Evolutionary conservation across 2,888 invertebrate genomes (phyloP), one percentile per base, ranked within the genome.

Genomic region (Suillia variegata): DNA sequence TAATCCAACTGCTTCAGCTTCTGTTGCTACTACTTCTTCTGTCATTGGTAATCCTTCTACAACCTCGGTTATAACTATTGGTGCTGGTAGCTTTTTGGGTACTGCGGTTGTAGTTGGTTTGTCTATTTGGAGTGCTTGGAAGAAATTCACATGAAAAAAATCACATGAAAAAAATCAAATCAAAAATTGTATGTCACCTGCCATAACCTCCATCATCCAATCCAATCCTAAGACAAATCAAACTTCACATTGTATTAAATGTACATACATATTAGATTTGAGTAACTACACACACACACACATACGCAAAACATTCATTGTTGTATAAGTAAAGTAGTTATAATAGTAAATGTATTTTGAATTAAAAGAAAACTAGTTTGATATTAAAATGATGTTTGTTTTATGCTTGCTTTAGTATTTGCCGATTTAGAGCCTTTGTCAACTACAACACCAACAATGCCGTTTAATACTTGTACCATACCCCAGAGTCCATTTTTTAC

Each of bases 41-140:
- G 18, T 8, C 18, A 18, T 20, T 45, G 13, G 2, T 18, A 26
- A 1, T 17, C 21, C 12, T 17, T 13, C 56, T 47, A 42, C 17
- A 13, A 42, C 55, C 56, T 38, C 50, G 13, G 64, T 68, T 57
- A 56, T 70, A 55, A 62, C 64, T 61, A 67, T 70, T 55, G 81
- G 84, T 70, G 84, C 85, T 82, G 85, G 85, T 67, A 71, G 68
- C 66, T 70, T 77, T 61, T 57, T 80, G 67, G 75, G 80, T 68
- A 71, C 78, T 54, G 74, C 80, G 61, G 71, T 78, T 64, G 69
- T 80, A 49, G 67, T 81, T 56, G 77, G 80, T 61, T 63, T 81
- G 52, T 77, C 80, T 66, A 64, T 73, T 53, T 77, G 79, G 73
- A 77, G 76, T 49, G 74, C 78, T 67, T 78, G 73, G 74, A 70